phyloP scores from a whole-genome alignment of 2,888 invertebrate genomes.

The Caenorhabditis angaria region DNA sequence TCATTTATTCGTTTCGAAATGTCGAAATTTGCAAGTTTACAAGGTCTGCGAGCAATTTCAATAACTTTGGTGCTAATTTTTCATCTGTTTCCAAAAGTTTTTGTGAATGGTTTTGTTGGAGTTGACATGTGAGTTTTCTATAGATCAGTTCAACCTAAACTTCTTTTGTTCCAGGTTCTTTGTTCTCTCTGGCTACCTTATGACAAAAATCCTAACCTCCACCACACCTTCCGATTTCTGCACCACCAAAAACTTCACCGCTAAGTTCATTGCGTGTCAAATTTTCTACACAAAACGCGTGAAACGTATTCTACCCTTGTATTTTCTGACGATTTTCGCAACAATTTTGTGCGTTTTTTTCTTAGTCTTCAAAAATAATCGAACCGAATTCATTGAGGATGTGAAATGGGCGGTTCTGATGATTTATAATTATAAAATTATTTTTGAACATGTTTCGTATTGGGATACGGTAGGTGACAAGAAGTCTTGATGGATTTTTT shows the following conservation, averaged over 20 bases:
- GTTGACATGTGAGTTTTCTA: conserved; percentile 35
- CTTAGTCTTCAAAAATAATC: conserved; percentile 18
- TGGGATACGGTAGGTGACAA: conserved; percentile 27
- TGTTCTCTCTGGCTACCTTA: conserved; percentile 40
- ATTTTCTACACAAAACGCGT: conserved; percentile 42
- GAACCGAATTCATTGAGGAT: conserved; percentile 19
- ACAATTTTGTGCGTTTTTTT: conserved; percentile 17
- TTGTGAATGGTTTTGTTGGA: conserved; percentile 43
- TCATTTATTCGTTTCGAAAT: neutral
- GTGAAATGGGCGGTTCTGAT: conserved; percentile 20
- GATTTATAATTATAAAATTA: conserved; percentile 25
- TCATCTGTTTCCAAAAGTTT: conserved; percentile 30
- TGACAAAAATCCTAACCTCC: conserved; percentile 24
- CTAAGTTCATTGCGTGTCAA: too few relatives aligned
- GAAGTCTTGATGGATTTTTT: neutral
- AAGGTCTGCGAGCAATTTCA: conserved; percentile 34
- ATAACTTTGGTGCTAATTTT: conserved; percentile 30
- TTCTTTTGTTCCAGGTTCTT: conserved; percentile 31
- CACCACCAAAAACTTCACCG: too few relatives aligned
- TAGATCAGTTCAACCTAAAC: neutral
- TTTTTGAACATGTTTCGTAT: conserved; percentile 35
- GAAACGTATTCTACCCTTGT: conserved; percentile 29
- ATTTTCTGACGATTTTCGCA: conserved; percentile 21
- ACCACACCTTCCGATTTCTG: too few relatives aligned
- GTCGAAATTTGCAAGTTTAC: conserved; percentile 30